Evolutionary conservation across 2,888 invertebrate species (phyloP).

Genomic region (Panorpa germanica): DNA sequence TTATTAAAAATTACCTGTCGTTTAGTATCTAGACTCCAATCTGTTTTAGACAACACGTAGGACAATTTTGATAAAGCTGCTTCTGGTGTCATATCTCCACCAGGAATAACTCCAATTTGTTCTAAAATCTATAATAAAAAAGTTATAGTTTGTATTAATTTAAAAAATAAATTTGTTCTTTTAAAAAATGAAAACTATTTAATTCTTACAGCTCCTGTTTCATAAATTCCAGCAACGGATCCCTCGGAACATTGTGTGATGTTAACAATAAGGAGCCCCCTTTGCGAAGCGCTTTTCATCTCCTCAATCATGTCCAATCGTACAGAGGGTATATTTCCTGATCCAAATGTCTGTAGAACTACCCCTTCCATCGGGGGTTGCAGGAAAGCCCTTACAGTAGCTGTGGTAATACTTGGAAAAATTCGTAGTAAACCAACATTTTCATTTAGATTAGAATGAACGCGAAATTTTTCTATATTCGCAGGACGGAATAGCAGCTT

Average conservation of each 20-base stretch:
- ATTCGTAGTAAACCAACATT: slow-evolving; percentile 75
- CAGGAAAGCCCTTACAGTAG: slow-evolving; percentile 51
- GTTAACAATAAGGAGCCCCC: slow-evolving; percentile 77
- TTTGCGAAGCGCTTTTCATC: slow-evolving; percentile 44
- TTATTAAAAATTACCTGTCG: slow-evolving; percentile 30
- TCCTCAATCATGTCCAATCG: slow-evolving; percentile 60
- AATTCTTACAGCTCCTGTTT: slow-evolving; percentile 42
- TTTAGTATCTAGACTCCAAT: slow-evolving; percentile 42
- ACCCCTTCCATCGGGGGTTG: slow-evolving; percentile 64
- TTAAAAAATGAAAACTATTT: slow-evolving; percentile 9
- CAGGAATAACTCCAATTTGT: slow-evolving; percentile 55
- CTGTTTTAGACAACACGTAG: slow-evolving; percentile 68
- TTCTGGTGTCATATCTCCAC: slow-evolving; percentile 84
- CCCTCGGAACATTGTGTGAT: slow-evolving; percentile 82
- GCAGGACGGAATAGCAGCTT: slow-evolving; percentile 39
- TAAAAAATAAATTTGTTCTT: slow-evolving; percentile 16
- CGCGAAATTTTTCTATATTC: slow-evolving; percentile 41
- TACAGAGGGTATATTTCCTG: slow-evolving; percentile 81
- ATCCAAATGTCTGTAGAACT: slow-evolving; percentile 81
- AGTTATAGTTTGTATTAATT: neutral
- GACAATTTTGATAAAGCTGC: slow-evolving; percentile 82
- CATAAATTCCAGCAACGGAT: slow-evolving; percentile 61
- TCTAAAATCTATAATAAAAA: slow-evolving; percentile 27
- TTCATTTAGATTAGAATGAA: slow-evolving; percentile 54
- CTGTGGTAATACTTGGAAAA: slow-evolving; percentile 78